Percentiles rank a stretch among this genome's conserved stretches.
Evolutionary conservation across 2,113 vertebrate genomes (phyloP).

Genomic region (Leucosticte australis): DNA sequence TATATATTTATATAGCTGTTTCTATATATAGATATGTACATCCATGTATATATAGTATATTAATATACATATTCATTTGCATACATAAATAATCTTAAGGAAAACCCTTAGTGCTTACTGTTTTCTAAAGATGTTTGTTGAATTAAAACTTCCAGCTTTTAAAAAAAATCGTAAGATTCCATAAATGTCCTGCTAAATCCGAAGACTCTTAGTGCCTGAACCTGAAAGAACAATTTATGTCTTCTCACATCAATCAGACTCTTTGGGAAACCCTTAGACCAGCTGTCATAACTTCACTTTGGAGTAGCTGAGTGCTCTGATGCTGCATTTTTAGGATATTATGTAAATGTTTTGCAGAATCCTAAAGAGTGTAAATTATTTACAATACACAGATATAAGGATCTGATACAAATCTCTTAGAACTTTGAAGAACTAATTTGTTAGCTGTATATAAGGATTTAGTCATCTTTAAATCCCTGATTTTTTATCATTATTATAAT

Average conservation of each 20-base stretch:
- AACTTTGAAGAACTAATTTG: background rate
- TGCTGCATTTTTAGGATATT: background rate
- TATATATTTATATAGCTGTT: background rate
- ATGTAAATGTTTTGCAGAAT: background rate
- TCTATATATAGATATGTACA: background rate
- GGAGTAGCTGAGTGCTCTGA: background rate
- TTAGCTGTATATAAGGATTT: background rate
- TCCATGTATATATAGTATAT: background rate
- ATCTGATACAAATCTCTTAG: background rate
- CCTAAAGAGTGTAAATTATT: background rate
- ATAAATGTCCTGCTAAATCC: background rate
- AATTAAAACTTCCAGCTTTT: rapidly evolving
- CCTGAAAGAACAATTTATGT: background rate
- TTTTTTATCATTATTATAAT: background rate
- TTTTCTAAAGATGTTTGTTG: background rate
- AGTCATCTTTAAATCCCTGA: background rate
- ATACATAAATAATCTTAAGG: background rate
- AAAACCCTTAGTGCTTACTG: background rate
- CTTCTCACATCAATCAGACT: background rate
- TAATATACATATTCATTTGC: background rate
- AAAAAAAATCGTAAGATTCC: background rate
- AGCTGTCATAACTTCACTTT: background rate
- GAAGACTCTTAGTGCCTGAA: background rate
- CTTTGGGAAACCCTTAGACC: background rate
- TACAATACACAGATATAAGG: background rate